Evolutionary conservation across 1,140 invertebrate genomes (phyloP), one percentile per base, ranked within the genome.

Genomic region (Nebria ingens): DNA sequence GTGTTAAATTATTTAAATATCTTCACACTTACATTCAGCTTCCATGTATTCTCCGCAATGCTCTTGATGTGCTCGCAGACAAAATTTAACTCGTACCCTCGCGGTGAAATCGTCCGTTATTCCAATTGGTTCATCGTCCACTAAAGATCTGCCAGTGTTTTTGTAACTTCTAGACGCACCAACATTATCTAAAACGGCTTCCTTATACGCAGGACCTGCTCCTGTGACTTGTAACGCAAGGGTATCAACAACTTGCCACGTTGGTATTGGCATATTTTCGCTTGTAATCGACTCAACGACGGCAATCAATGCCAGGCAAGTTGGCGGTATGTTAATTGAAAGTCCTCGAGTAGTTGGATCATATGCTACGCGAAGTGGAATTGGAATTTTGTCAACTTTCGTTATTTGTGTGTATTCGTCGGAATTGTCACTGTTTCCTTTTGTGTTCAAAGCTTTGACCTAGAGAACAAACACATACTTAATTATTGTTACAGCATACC

Each of bases 371-470:
- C 86, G 78, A 55, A 89, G 74, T 0, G 91, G 87, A 0, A 83
- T 72, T 1, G 89, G 85, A 19, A 94, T 92, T 59, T 86, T 80
- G 57, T 92, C 87, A 1, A 93, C 86, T 54, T 86, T 83, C 0
- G 90, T 93, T 0, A 82, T 84, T 2, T 81, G 82, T 11, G 79
- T 74, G 1, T 89, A 79, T 66, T 91, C 87, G 55, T 89, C 85
- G 0, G 91, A 93, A 65, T 86, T 91, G 55, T 89, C 85, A 21
- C 89, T 91, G 51, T 83, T 81, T 9, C 87, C 89, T 67, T 89
- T 89, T 0, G 85, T 84, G 64, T 93, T 94, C 55, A 87, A 78
- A 0, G 90, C 90, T 73, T 90, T 90, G 19, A 92, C 83, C 79
- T 84, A 64, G 54, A 78, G 69, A 56, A n/a, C n/a, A n/a, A n/a